phyloP scores from a whole-genome alignment of 2,113 vertebrate genomes.

The Cynocephalus volans region DNA sequence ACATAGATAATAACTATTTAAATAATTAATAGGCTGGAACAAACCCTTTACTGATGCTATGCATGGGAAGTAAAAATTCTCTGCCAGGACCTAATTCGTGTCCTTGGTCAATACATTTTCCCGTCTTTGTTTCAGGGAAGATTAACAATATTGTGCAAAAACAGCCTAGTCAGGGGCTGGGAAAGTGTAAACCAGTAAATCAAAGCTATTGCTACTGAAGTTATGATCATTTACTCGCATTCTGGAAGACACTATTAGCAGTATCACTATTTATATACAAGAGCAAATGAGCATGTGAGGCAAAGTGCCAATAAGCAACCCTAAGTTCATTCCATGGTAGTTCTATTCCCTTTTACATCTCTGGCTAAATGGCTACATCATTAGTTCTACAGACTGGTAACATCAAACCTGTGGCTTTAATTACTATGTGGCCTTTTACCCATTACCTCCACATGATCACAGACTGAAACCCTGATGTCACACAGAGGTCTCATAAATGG shows the following conservation, averaged over 20 bases:
- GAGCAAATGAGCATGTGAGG: slow-evolving; percentile 35
- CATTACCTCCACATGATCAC: background rate
- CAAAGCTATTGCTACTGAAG: slow-evolving; percentile 32
- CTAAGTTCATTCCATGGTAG: slow-evolving; percentile 1
- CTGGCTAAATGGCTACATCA: slow-evolving; percentile 65
- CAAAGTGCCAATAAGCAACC: slow-evolving; percentile 63
- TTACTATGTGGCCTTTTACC: slow-evolving; percentile 51
- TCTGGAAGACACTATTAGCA: slow-evolving; percentile 22
- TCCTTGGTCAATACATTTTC: slow-evolving; percentile 69
- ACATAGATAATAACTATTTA: slow-evolving; percentile 86
- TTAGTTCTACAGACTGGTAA: slow-evolving; percentile 29
- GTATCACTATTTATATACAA: slow-evolving; percentile 42
- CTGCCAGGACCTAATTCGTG: slow-evolving; percentile 71
- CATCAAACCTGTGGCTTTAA: slow-evolving; percentile 1
- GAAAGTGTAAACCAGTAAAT: slow-evolving; percentile 60
- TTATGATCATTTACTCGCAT: slow-evolving; percentile 59
- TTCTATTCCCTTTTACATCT: slow-evolving; percentile 51
- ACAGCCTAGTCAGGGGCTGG: background rate
- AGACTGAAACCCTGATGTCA: background rate
- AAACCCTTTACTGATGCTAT: slow-evolving; percentile 70
- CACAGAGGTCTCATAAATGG: background rate
- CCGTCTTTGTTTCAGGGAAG: slow-evolving; percentile 67
- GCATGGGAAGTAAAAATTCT: slow-evolving; percentile 79
- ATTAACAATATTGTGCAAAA: slow-evolving; percentile 46
- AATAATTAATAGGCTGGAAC: slow-evolving; percentile 85